Conservation (phyloP, 2,888 invertebrate species). For the Thereva unica region DNA sequence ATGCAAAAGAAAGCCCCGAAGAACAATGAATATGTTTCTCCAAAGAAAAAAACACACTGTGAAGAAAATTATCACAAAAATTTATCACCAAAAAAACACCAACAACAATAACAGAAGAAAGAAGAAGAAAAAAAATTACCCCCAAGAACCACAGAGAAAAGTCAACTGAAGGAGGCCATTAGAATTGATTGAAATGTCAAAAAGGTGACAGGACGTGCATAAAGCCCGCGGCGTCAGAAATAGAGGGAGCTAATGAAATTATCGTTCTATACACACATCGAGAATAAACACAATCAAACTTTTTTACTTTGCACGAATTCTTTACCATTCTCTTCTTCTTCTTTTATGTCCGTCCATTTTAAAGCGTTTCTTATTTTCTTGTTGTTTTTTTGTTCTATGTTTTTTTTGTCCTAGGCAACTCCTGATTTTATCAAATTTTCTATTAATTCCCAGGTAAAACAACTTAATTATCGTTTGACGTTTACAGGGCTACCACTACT, state of each 20-base stretch:
- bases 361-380: not conserved
- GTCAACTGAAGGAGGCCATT: constrained; percentile 20
- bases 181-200: constrained; percentile 36
- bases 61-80: too few relatives aligned
- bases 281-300: constrained; percentile 13
- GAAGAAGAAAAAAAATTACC: too few relatives aligned
- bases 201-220: constrained; percentile 28
- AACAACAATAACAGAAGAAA: too few relatives aligned
- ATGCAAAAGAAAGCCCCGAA: too few relatives aligned
- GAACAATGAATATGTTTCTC: too few relatives aligned
- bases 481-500: constrained; percentile 23
- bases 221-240: not conserved
- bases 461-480: constrained; percentile 36
- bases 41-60: too few relatives aligned
- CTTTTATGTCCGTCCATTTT: constrained; percentile 7
- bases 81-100: too few relatives aligned
- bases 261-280: not conserved
- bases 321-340: not conserved
- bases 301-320: not conserved
- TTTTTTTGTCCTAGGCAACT: not conserved
- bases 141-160: not conserved
- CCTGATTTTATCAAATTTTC: constrained; percentile 29
- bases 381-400: not conserved
- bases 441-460: constrained; percentile 32
- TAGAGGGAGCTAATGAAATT: constrained; percentile 30